Percentiles rank a stretch among this genome's conserved stretches.
These are phyloP conservation scores for Protophormia terraenovae DNA, from an alignment of 2,888 invertebrate genomes.

Conservation along the genomic window DNA sequence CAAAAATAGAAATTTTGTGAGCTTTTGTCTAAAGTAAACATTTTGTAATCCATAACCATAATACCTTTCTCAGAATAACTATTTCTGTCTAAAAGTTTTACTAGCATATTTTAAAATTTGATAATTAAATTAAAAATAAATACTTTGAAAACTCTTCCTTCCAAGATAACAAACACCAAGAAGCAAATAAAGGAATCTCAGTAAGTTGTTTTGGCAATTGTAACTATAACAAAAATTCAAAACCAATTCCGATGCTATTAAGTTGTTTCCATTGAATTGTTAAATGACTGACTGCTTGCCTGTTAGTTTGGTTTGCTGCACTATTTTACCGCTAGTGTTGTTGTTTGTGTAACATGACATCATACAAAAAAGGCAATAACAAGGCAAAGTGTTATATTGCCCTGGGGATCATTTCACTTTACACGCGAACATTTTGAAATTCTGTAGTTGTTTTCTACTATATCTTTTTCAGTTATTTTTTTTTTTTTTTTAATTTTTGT, in stretches of 20 bases:
- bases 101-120: background rate
- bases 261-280: conserved; percentile 46
- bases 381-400: conserved; percentile 60
- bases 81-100: background rate
- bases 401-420: conserved; percentile 59
- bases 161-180: background rate
- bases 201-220: background rate
- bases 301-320: conserved; percentile 2
- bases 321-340: background rate
- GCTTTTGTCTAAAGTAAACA: too few relatives aligned
- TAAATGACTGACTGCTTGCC: conserved; percentile 35
- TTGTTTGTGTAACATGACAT: background rate
- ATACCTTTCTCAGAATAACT: background rate
- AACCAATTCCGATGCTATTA: conserved; percentile 47
- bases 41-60: too few relatives aligned
- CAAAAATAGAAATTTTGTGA: too few relatives aligned
- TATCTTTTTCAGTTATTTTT: background rate
- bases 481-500: background rate
- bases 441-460: conserved; percentile 18
- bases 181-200: background rate
- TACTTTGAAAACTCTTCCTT: background rate
- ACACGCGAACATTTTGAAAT: conserved; percentile 51
- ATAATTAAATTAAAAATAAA: conserved; percentile 17
- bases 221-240: conserved; percentile 20
- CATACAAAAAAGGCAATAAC: conserved; percentile 36